Conservation (phyloP, 2,888 invertebrate genomes). For the Rhingia rostrata region DNA sequence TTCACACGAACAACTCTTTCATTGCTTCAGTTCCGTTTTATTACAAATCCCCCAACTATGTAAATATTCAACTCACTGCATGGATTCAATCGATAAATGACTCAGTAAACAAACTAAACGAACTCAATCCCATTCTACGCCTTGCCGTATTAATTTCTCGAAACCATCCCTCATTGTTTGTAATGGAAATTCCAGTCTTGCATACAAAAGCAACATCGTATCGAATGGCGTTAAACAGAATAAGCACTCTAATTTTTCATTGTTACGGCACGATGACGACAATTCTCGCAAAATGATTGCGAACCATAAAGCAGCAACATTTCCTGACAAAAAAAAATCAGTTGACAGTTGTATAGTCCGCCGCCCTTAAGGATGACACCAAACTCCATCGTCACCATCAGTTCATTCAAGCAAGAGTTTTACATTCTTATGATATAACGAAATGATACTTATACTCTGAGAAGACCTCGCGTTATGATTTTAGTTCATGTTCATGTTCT, state of each 20-base stretch:
- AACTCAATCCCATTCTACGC: slow-evolving; percentile 16
- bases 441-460: no score
- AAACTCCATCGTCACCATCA: neutral
- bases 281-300: slow-evolving; percentile 54
- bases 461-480: slow-evolving; percentile 27
- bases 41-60: slow-evolving; percentile 22
- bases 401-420: neutral
- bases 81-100: slow-evolving; percentile 49
- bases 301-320: slow-evolving; percentile 48
- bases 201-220: slow-evolving; percentile 14
- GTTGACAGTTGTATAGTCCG: slow-evolving; percentile 15
- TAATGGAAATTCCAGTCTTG: slow-evolving; percentile 44
- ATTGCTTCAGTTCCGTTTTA: neutral
- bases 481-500: slow-evolving; percentile 3
- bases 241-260: slow-evolving; percentile 56
- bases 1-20: no score
- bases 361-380: slow-evolving; percentile 36
- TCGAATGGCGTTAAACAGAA: slow-evolving; percentile 53
- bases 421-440: slow-evolving; percentile 26
- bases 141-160: neutral
- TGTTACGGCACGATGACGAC: slow-evolving; percentile 49
- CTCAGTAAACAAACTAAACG: slow-evolving; percentile 57
- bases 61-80: slow-evolving; percentile 43
- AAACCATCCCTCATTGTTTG: slow-evolving; percentile 29
- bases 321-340: slow-evolving; percentile 31